Evolutionary conservation across 2,797 vertebrate species (phyloP).

Genomic region (Eidolon dupreanum): DNA sequence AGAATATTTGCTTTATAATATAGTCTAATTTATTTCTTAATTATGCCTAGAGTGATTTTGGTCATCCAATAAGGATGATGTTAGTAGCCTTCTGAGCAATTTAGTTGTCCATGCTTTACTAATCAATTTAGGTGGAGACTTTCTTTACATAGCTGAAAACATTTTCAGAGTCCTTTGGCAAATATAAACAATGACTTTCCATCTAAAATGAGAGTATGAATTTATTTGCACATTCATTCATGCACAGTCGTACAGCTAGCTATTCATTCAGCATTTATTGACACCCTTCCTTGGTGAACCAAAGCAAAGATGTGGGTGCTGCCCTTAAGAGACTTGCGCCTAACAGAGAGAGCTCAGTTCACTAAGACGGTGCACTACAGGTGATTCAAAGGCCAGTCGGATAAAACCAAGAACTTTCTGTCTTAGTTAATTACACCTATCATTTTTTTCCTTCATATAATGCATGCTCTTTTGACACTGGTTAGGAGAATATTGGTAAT

Average conservation of each 20-base stretch:
- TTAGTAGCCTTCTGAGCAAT: not conserved
- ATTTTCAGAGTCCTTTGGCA: not conserved
- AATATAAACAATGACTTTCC: not conserved
- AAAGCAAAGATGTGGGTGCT: not conserved
- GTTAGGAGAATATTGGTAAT: not conserved
- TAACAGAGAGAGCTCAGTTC: not conserved
- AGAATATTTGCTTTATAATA: not conserved
- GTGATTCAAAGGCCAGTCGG: not conserved
- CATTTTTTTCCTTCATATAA: not conserved
- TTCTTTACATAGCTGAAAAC: not conserved
- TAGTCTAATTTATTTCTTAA: not conserved
- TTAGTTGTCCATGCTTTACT: not conserved
- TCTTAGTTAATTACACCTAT: not conserved
- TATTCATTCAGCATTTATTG: not conserved
- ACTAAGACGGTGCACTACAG: not conserved
- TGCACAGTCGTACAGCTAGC: not conserved
- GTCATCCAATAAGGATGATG: not conserved
- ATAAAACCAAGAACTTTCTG: not conserved
- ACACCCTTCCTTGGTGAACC: not conserved
- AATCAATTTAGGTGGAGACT: not conserved
- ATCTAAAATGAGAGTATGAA: not conserved
- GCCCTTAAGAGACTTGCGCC: not conserved
- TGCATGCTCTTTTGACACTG: not conserved
- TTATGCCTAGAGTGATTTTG: not conserved
- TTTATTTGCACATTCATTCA: not conserved